Base-by-base conservation (phyloP, 2,113 vertebrate genomes). In the Phrynosoma platyrhinos region DNA sequence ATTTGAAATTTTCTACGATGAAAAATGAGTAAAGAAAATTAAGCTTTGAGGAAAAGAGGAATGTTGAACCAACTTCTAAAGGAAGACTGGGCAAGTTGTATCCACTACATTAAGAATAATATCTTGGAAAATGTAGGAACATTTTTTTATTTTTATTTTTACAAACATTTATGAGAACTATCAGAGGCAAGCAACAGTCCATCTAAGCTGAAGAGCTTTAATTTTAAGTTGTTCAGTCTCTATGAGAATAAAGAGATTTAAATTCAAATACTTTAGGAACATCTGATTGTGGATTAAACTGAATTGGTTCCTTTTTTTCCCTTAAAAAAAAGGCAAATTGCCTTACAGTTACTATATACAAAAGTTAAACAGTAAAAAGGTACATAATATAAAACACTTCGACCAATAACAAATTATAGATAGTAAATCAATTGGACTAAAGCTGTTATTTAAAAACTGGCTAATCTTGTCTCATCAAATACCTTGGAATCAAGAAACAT, bases 61-160 rank as follows among this genome's bases (percentile, higher is more conserved):
- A 89, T 89, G 77, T 91, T 91, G 87, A 91, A 8, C 72, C 88
- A 82, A 62, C 81, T 21, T 62, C 52, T 23, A 87, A 91, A 92
- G 21, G 82, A 89, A 87, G 72, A 71, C 27, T 21, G 71, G 13
- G 1, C 8, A 18, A 77, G n/a, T 52, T 86, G 36, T 85, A 88
- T 92, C 82, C 89, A 55, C 69, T 42, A 55, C 68, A 83, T 21
- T 72, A 79, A 47, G 53, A 71, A 55, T 36, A 87, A 80, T 92
- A 89, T 5, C 42, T 58, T 90, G 74, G 78, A 93, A 88, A 89
- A 9, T 68, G 0, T 2, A n/a, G 64, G 42, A 76, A n/a, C 9
- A 52, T 52, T 53, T 72, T 72, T 32, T n/a, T n/a, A n/a, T 14
- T 30, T 36, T 36, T 16, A 36, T 74, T 55, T 82, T 42, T 42